Evolutionary conservation across 2,113 vertebrate species (phyloP), one percentile per base, ranked within the genome.

Genomic region (Oceanodroma tethys): DNA sequence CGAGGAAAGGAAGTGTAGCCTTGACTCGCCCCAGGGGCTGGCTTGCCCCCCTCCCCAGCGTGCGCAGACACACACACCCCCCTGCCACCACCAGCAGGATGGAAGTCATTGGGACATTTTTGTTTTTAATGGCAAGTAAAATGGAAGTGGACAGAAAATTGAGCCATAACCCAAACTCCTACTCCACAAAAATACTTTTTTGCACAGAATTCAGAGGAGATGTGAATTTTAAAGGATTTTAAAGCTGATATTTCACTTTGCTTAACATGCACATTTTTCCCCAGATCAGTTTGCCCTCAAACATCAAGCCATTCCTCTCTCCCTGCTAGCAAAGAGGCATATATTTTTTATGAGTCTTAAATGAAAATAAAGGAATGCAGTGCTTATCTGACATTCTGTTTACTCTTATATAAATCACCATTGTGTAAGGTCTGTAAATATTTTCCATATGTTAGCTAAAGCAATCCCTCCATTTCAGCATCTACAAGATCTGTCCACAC

Each of bases 311-410:
- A 71, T 86, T 84, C 34, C 47, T 91, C 68, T 66, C 71, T 90
- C 60, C 34, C 52, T 82, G 8, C 36, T 81, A 91, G 47, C 30
- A 75, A 43, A 84, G 13, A 73, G 22, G 30, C 58, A 25, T 27
- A 20, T 62, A 60, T 66, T 76, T 88, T 66, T 87, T n/a, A 14
- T 15, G n/a, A 84, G 42, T 67, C 55, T 85, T 85, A 81, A 93
- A 58, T 40, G 26, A 94, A 97, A 91, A 92, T 86, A 96, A 90
- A 94, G 81, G 76, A 95, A 97, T 94, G 88, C 84, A 83, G 59
- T 63, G 56, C 78, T 96, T 94, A 96, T 95, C 93, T 95, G 87
- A 95, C 76, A 76, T 76, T 95, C 78, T 97, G 80, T 91, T 97
- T 95, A 95, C 83, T 94, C 56, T 63, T 83, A 88, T 34, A 80